Percentiles rank a stretch among this genome's conserved stretches.
Conservation (phyloP, 2,888 invertebrate genomes). For the Hanleya hanleyi region DNA sequence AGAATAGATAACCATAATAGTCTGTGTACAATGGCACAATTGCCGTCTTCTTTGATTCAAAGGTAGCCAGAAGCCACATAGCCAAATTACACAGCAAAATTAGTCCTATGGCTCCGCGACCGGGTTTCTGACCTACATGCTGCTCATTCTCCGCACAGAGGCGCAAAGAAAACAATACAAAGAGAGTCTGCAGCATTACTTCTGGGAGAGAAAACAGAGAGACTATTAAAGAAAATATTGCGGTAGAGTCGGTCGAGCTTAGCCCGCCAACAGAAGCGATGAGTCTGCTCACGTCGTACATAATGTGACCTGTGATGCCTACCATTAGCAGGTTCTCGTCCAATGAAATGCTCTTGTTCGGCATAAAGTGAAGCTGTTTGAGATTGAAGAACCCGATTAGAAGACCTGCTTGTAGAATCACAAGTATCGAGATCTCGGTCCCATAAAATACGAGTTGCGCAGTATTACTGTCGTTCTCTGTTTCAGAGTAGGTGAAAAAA, state of each 20-base stretch:
- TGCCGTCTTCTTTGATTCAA: background rate
- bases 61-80: background rate
- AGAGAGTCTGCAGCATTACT: background rate
- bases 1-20: background rate
- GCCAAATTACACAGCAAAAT: background rate
- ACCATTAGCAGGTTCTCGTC: background rate
- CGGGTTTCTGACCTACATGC: background rate
- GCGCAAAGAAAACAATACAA: background rate
- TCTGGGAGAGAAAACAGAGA: background rate
- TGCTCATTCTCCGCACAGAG: background rate
- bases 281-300: background rate
- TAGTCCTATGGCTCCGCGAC: background rate
- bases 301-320: background rate
- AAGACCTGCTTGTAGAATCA: background rate
- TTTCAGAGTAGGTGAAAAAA: background rate
- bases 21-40: background rate
- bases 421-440: background rate
- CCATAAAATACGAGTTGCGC: background rate
- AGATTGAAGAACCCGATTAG: background rate
- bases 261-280: background rate
- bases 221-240: background rate
- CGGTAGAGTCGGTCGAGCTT: background rate
- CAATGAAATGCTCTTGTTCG: background rate
- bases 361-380: background rate
- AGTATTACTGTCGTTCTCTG: background rate